Conservation (phyloP, 1,140 invertebrate species). For the Goniozus legneri region DNA sequence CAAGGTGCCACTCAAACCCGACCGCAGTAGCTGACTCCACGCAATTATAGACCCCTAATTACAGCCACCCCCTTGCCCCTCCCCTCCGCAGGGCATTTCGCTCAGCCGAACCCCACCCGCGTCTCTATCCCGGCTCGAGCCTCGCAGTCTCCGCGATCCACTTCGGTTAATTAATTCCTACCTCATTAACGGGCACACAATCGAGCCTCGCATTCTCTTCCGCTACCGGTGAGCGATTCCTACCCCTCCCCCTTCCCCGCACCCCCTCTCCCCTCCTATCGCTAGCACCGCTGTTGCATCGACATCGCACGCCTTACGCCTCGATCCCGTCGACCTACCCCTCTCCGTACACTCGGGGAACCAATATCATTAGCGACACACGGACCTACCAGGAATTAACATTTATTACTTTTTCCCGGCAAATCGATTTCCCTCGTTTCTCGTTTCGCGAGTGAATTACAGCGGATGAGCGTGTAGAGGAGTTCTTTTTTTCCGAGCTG, state of each 20-base stretch:
- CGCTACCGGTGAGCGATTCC: too few relatives aligned
- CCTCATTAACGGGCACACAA: slow-evolving; percentile 31
- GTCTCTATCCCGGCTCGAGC: neutral
- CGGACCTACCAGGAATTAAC: too few relatives aligned
- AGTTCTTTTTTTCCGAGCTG: too few relatives aligned
- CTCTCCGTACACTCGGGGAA: too few relatives aligned
- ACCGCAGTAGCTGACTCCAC: slow-evolving; percentile 31
- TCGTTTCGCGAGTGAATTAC: neutral
- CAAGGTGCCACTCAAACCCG: slow-evolving; percentile 26
- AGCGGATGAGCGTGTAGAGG: neutral
- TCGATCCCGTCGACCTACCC: too few relatives aligned
- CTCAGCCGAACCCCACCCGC: neutral
- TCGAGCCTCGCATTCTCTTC: slow-evolving; percentile 23
- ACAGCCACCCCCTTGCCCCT: slow-evolving; percentile 11
- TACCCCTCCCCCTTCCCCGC: too few relatives aligned
- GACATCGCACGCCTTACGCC: too few relatives aligned
- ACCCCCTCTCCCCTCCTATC: too few relatives aligned
- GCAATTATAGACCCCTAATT: slow-evolving; percentile 44
- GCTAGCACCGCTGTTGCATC: too few relatives aligned
- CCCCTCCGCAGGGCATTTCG: slow-evolving; percentile 4
- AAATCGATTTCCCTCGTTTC: neutral
- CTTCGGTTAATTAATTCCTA: slow-evolving; percentile 38
- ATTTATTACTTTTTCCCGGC: neutral
- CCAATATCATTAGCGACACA: too few relatives aligned
- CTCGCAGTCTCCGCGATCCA: neutral